Base-by-base conservation (phyloP, 2,888 invertebrate genomes). In the Oxyteleia sp. region DNA sequence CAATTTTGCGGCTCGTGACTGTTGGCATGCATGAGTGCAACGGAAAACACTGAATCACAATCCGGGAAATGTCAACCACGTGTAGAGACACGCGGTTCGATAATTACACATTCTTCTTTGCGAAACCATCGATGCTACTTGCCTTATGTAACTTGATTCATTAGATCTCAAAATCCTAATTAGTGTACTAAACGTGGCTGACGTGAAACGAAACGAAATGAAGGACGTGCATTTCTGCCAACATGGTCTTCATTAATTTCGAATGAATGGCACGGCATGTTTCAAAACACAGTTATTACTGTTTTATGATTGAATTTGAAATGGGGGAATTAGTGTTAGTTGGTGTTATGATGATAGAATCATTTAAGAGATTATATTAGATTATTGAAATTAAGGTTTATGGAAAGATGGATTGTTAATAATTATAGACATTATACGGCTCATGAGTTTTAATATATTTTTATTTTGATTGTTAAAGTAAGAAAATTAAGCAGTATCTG, bases 11-110 rank as follows among this genome's bases (percentile, higher is more conserved):
- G 7, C 11, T 32, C 57, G 55, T 32, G 49, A 41, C 45, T 53
- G 53, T 63, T 55, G 38, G 35, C n/a, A 57, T 57, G 64, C 66
- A 38, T 76, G 76, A 66, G 10, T 49, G 59, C 66, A 76, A 66
- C 59, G 66, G 51, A 59, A 76, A 76, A 76, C 11, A 66, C 47
- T 66, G 74, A 87, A 87, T 89, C 88, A 86, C 80, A 86, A 86
- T 86, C 85, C 74, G 66, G 75, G 49, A 75, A 75, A 66, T 90
- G 87, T 90, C 88, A 88, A 86, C 88, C 90, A 89, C 89, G 90
- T 90, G 90, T 86, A 81, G 72, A 61, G 69, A 85, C 88, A 89
- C 89, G 89, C 85, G 87, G 85, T 41, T 57, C 11, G 43, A 26
- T 66, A 75, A 75, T 75, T 66, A 32, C 41, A 47, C 13, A 29